A percentile compares a stretch with the other conserved stretches of the same genome.
Evolutionary conservation across 1,140 invertebrate genomes (phyloP).

Genomic region (Eufriesea mexicana): DNA sequence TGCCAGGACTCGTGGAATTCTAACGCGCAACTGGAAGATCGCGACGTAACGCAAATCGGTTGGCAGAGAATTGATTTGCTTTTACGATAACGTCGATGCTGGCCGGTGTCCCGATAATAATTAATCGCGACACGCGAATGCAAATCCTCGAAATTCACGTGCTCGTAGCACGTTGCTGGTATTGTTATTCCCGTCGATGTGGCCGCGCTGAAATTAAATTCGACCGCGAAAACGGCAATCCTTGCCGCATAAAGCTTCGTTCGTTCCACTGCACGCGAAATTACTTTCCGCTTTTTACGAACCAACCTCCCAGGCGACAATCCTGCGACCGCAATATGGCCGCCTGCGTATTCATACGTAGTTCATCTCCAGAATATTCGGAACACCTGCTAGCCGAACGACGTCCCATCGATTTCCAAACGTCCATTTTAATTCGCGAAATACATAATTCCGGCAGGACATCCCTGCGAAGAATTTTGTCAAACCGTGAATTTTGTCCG

Average conservation of each 20-base stretch:
- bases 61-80: background rate
- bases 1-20: background rate
- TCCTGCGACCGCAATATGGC: background rate
- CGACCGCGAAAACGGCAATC: conserved; percentile 15
- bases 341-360: background rate
- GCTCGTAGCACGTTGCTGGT: background rate
- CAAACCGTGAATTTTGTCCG: too few species aligned
- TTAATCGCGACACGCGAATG: conserved; percentile 25
- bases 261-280: background rate
- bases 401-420: too few species aligned
- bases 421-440: too few species aligned
- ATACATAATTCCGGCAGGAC: too few species aligned
- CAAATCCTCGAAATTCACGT: background rate
- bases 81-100: background rate
- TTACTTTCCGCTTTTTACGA: conserved; percentile 15
- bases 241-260: background rate
- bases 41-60: background rate
- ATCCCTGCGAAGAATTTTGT: too few species aligned
- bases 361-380: too few species aligned
- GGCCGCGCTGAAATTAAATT: conserved; percentile 30
- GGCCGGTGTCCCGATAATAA: background rate
- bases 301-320: background rate
- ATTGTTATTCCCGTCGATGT: conserved; percentile 32
- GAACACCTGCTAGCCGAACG: too few species aligned
- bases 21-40: background rate